Evolutionary conservation across 1,140 invertebrate genomes (phyloP).

Genomic region (Apis laboriosa): DNA sequence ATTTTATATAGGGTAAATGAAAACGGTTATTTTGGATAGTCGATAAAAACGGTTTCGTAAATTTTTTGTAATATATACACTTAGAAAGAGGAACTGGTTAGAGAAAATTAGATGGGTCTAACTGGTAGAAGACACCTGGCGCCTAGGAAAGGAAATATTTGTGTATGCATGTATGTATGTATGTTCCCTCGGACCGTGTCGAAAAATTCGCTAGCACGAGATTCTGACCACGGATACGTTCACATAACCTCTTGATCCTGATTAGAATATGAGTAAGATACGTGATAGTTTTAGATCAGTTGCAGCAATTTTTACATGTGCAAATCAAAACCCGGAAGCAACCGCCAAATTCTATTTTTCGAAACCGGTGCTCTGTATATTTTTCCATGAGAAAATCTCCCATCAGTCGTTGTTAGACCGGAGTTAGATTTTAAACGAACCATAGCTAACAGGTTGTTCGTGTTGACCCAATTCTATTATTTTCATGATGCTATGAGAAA

Average conservation of each 20-base stretch:
- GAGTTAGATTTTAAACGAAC: conserved; percentile 58
- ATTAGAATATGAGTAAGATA: conserved; percentile 78
- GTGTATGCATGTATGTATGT: conserved; percentile 3
- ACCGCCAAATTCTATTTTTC: conserved; percentile 54
- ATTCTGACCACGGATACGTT: conserved; percentile 71
- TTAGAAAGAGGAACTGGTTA: conserved; percentile 69
- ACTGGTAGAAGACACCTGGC: conserved; percentile 77
- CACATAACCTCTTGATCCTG: conserved; percentile 81
- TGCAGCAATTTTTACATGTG: conserved; percentile 63
- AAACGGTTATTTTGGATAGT: conserved; percentile 23
- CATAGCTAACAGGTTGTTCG: conserved; percentile 57
- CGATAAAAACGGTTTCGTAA: conserved; percentile 39
- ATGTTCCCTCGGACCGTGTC: conserved; percentile 45
- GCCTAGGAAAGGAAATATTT: conserved; percentile 76
- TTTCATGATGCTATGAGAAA: conserved; percentile 51
- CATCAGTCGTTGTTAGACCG: conserved; percentile 8
- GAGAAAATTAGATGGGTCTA: conserved; percentile 68
- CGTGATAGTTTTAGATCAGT: conserved; percentile 58
- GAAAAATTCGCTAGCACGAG: conserved; percentile 71
- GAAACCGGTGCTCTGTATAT: conserved; percentile 59
- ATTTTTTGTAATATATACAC: conserved; percentile 39
- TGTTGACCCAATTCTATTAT: conserved; percentile 51
- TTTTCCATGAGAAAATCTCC: conserved; percentile 76
- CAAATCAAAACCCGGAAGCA: conserved; percentile 73
- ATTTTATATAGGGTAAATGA: not conserved